phyloP scores from a whole-genome alignment of 1,140 invertebrate genomes.

The Oedothorax gibbosus region DNA sequence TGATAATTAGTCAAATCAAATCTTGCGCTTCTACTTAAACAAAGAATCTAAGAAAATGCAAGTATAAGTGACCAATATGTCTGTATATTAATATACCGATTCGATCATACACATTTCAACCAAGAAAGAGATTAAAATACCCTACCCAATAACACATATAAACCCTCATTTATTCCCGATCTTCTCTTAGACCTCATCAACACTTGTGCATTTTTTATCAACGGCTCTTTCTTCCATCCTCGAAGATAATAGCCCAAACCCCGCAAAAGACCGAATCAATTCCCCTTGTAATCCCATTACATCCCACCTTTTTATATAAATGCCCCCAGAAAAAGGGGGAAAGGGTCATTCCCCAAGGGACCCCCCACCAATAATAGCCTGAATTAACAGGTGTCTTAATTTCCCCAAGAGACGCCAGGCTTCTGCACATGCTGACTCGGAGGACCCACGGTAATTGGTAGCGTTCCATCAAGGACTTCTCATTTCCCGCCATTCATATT shows the following conservation, averaged over 20 bases:
- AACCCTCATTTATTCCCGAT: no score
- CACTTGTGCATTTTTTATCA: slow-evolving; percentile 26
- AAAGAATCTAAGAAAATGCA: no score
- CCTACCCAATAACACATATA: no score
- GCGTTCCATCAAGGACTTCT: slow-evolving; percentile 53
- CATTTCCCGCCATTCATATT: slow-evolving; percentile 61
- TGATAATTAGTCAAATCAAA: background rate
- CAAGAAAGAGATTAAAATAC: no score
- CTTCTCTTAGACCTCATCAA: background rate
- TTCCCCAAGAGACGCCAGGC: slow-evolving; percentile 43
- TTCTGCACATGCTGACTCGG: slow-evolving; percentile 56
- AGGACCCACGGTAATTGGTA: slow-evolving; percentile 54
- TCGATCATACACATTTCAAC: background rate
- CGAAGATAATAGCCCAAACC: slow-evolving; percentile 9
- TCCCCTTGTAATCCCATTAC: slow-evolving; percentile 57
- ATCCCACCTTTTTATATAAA: background rate
- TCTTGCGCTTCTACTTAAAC: no score
- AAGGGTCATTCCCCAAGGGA: slow-evolving; percentile 40
- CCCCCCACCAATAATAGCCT: slow-evolving; percentile 55
- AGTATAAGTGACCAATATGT: no score
- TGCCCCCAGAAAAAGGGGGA: background rate
- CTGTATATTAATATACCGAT: background rate
- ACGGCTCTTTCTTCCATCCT: background rate
- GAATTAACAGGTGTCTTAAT: slow-evolving; percentile 62
- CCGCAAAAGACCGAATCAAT: slow-evolving; percentile 54